phyloP scores from a whole-genome alignment of 2,797 vertebrate genomes.

The Danionella dracula region DNA sequence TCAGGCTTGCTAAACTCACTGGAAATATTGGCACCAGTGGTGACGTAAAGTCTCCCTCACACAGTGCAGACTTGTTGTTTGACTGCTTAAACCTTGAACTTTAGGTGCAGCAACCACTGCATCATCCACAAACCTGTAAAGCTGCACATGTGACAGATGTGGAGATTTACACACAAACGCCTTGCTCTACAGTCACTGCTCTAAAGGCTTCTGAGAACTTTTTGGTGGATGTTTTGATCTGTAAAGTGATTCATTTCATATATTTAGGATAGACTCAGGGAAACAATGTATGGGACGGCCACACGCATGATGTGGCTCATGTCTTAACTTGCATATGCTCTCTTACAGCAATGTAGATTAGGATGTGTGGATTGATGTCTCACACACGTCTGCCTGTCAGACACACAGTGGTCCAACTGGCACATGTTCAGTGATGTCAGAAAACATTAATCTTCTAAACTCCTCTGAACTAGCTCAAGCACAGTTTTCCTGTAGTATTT shows the following conservation, averaged over 20 bases:
- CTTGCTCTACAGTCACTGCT: constrained; percentile 23
- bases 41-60: not conserved
- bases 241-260: too few relatives aligned
- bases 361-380: constrained; percentile 68
- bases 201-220: too few relatives aligned
- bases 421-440: constrained; percentile 25
- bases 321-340: not conserved
- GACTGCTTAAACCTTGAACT: constrained; percentile 29
- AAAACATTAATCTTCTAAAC: constrained; percentile 24
- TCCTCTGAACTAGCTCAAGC: not conserved
- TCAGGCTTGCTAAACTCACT: not conserved
- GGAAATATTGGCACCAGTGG: not conserved
- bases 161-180: constrained; percentile 31
- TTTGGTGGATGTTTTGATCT: not conserved
- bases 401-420: constrained; percentile 58
- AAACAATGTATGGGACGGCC: too few relatives aligned
- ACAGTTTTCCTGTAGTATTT: too few relatives aligned
- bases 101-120: constrained; percentile 17
- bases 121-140: constrained; percentile 16
- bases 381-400: constrained; percentile 69
- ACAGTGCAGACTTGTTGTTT: not conserved
- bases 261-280: too few relatives aligned
- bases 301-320: not conserved
- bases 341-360: constrained; percentile 55
- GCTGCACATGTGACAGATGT: constrained; percentile 22